These are phyloP conservation scores for Neosilurus mollespiculum DNA, from an alignment of 2,797 vertebrate species.

Conservation along the genomic window DNA sequence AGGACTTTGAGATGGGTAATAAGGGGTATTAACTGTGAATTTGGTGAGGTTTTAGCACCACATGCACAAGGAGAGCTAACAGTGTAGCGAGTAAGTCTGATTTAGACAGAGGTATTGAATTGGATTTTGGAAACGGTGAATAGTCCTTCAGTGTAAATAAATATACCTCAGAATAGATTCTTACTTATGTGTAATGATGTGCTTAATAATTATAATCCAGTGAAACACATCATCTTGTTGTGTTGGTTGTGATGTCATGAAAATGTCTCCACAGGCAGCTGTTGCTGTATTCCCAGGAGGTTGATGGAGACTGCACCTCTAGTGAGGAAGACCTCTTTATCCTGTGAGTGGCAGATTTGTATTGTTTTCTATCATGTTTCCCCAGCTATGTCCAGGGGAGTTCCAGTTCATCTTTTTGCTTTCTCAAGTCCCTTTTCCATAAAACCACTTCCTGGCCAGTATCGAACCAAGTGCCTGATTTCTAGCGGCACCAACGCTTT, in stretches of 20 bases:
- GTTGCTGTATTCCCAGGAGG: slow-evolving; percentile 95
- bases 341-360: slow-evolving; percentile 80
- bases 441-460: too few relatives aligned
- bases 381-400: background rate
- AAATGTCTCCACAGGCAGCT: slow-evolving; percentile 79
- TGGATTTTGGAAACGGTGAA: background rate
- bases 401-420: background rate
- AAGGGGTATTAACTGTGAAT: too few relatives aligned
- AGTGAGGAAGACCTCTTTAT: slow-evolving; percentile 98
- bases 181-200: background rate
- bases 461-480: too few relatives aligned
- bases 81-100: too few relatives aligned
- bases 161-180: background rate
- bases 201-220: background rate
- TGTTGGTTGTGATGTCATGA: slow-evolving; percentile 27
- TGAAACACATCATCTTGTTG: background rate
- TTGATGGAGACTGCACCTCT: slow-evolving; percentile 86
- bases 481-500: too few relatives aligned
- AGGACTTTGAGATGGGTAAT: too few relatives aligned
- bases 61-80: too few relatives aligned
- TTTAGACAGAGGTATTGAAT: too few relatives aligned
- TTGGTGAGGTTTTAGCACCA: too few relatives aligned
- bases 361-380: background rate
- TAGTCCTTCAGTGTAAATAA: background rate
- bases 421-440: background rate